Evolutionary conservation across 2,113 vertebrate genomes (phyloP).

Genomic region (Synchiropus splendidus): DNA sequence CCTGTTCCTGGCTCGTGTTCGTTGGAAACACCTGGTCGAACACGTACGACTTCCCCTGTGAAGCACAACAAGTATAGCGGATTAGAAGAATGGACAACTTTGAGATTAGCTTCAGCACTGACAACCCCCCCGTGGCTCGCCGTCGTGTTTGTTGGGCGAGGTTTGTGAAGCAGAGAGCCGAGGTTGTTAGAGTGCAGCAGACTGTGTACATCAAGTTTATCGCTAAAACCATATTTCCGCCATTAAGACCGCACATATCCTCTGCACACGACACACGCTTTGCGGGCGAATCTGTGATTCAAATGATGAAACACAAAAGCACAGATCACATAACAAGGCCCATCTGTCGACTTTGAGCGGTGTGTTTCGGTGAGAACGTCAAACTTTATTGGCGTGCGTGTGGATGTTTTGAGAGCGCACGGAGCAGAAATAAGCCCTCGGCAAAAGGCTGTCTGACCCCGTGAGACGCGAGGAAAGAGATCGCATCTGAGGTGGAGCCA

Average conservation of each 20-base stretch:
- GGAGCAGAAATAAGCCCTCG: slow-evolving; percentile 7
- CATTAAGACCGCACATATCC: slow-evolving; percentile 16
- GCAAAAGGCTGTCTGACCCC: slow-evolving; percentile 24
- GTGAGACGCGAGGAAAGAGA: slow-evolving; percentile 13
- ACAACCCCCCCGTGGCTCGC: slow-evolving; percentile 12
- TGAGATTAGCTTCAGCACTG: slow-evolving; percentile 15
- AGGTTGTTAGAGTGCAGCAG: not conserved
- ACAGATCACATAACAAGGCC: slow-evolving; percentile 16
- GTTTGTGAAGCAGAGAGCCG: not conserved
- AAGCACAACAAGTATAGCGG: slow-evolving; percentile 12
- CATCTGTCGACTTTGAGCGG: slow-evolving; percentile 13
- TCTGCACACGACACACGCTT: slow-evolving; percentile 6
- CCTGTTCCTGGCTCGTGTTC: slow-evolving; percentile 87
- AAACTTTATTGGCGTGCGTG: slow-evolving; percentile 8
- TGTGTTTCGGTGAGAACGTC: not conserved
- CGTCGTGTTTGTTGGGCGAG: slow-evolving; percentile 1
- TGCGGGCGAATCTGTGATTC: slow-evolving; percentile 14
- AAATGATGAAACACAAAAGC: not conserved
- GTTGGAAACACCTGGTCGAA: slow-evolving; percentile 86
- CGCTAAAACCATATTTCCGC: slow-evolving; percentile 14
- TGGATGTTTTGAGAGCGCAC: slow-evolving; percentile 19
- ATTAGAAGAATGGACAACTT: no score
- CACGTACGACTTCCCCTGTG: slow-evolving; percentile 77
- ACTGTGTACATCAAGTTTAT: slow-evolving; percentile 18
- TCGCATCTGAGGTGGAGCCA: slow-evolving; percentile 33